phyloP scores from a whole-genome alignment of 2,888 invertebrate species.

The Nyleta sp. region DNA sequence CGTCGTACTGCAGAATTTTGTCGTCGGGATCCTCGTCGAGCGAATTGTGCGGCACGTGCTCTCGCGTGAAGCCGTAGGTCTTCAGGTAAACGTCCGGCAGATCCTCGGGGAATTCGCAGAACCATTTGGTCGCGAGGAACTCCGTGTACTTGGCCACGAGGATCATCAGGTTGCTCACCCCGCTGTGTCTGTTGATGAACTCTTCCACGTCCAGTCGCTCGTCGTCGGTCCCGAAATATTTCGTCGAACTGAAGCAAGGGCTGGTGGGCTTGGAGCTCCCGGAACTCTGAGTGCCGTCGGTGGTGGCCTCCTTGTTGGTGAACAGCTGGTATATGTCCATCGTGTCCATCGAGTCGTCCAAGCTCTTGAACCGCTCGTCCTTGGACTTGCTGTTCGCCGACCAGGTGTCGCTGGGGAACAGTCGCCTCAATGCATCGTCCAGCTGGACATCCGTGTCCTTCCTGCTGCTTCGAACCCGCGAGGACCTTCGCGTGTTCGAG shows the following conservation, averaged over 20 bases:
- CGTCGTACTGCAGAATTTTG: constrained; percentile 81
- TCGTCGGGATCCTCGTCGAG: constrained; percentile 81
- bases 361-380: constrained; percentile 79
- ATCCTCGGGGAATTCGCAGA: constrained; percentile 86
- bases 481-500: constrained; percentile 82
- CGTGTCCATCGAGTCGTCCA: constrained; percentile 86
- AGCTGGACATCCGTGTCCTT: constrained; percentile 85
- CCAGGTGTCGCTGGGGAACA: constrained; percentile 86
- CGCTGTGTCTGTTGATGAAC: constrained; percentile 84
- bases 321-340: constrained; percentile 86
- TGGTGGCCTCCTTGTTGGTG: constrained; percentile 81
- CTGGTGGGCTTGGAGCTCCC: constrained; percentile 77
- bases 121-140: constrained; percentile 86
- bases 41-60: constrained; percentile 84
- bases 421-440: constrained; percentile 87
- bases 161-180: constrained; percentile 83
- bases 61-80: constrained; percentile 83
- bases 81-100: constrained; percentile 85
- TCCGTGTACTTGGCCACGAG: constrained; percentile 86
- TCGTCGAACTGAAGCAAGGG: constrained; percentile 68
- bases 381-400: constrained; percentile 81
- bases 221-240: constrained; percentile 87
- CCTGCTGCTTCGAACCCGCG: constrained; percentile 82
- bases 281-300: constrained; percentile 73
- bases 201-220: constrained; percentile 87